Evolutionary conservation across 2,888 invertebrate genomes (phyloP).

Genomic region (Drosophila borealis): DNA sequence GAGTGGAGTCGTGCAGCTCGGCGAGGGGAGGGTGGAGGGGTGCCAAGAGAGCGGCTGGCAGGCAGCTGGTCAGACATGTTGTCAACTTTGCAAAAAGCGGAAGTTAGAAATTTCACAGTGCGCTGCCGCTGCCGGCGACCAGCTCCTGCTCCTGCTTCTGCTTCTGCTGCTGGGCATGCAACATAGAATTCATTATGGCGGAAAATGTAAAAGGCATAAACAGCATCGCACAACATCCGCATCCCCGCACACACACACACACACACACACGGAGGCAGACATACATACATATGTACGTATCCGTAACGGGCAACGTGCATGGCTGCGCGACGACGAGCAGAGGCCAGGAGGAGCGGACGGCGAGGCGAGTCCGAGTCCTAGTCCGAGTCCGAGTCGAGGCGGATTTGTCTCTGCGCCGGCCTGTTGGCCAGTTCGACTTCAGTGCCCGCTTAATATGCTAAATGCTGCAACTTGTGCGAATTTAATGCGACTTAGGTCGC

Average conservation of each 20-base stretch:
- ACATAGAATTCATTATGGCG: conserved; percentile 75
- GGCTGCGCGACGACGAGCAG: conserved; percentile 57
- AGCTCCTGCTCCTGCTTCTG: conserved; percentile 1
- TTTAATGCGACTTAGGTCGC: conserved; percentile 48
- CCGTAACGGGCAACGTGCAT: conserved; percentile 49
- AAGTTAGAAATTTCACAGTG: conserved; percentile 78
- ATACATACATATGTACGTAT: conserved; percentile 19
- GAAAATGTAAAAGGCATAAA: conserved; percentile 78
- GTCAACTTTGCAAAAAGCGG: conserved; percentile 78
- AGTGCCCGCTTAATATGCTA: conserved; percentile 68
- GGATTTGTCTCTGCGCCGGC: conserved; percentile 20
- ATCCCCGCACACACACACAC: conserved; percentile 42
- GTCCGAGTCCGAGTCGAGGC: no score
- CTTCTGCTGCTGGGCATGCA: conserved; percentile 9
- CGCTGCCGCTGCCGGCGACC: conserved; percentile 28
- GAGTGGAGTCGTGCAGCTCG: conserved; percentile 1
- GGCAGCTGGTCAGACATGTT: conserved; percentile 62
- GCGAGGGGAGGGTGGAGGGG: neutral
- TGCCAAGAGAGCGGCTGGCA: neutral
- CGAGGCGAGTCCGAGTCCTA: no score
- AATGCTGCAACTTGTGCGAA: conserved; percentile 61
- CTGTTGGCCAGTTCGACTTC: conserved; percentile 49
- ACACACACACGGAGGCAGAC: conserved; percentile 13
- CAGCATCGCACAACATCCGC: conserved; percentile 76
- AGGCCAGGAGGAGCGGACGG: conserved; percentile 3